Base-by-base conservation (phyloP, 2,113 vertebrate genomes). In the Geothlypis trichas region DNA sequence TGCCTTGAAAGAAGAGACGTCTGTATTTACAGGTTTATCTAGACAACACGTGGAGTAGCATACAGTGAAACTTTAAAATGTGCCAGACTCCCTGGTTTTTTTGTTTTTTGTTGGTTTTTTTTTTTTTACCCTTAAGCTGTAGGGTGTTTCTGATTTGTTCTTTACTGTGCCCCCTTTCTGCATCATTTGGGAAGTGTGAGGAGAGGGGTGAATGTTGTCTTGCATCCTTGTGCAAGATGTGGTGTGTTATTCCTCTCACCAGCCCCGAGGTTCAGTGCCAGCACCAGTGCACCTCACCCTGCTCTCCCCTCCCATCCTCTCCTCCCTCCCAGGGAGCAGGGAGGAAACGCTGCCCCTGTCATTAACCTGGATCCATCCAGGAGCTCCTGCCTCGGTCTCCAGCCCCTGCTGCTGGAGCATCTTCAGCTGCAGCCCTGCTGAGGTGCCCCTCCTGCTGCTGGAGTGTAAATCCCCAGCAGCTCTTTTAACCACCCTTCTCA, bases 401-500 rank as follows among this genome's bases (percentile, higher is more conserved):
- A 84, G 68, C 37, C 62, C 76, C 63, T 88, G 58, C 72, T 75
- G 73, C 52, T 92, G 86, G 44, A 96, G 57, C 28, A 1, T 65
- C 90, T 88, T 90, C 85, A 86, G 66, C 88, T 81, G 83, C 58
- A 61, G 65, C 83, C 88, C 90, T 0, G 7, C 88, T 87, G 93
- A 65, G 83, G 28, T 65, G 65, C 79, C 93, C 82, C 94, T 93
- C 96, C 93, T 87, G 87, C 90, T 80, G 84, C 82, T 88, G 76
- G 52, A 92, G 83, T 33, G 47, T 75, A 92, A 94, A 89, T 87
- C 79, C 91, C 85, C 86, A 90, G 92, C 16, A 96, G 92, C 62
- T 88, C 76, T 96, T 92, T 84, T 90, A 96, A 94, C 95, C 73
- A 81, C 76, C 82, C 93, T 92, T 61, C 93, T 88, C 76, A 42